Evolutionary conservation across 2,888 invertebrate genomes (phyloP), one percentile per base, ranked within the genome.

Genomic region (Hyppa rectilinea): DNA sequence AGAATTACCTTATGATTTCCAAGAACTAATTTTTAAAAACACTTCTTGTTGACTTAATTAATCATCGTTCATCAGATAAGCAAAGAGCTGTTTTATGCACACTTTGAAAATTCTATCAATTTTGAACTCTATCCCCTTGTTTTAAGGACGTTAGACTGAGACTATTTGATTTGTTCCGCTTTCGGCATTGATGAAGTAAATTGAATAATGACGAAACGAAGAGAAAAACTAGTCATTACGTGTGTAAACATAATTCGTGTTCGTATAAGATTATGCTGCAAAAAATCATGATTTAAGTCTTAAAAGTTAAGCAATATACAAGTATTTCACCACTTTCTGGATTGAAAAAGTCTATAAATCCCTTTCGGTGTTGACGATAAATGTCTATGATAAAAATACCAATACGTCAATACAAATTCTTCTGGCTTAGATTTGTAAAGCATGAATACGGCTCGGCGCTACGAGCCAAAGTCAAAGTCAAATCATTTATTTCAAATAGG

Each of bases 1-100:
- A 47, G 45, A 58, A 78, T 61, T 20, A 61, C 50, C 31, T 61
- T 61, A 77, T 68, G 60, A 38, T n/a, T 50, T 56, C 47, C 12
- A 43, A 40, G 71, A 56, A 77, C 38, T n/a, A 69, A 56, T 56
- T 63, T 56, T 50, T 65, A 56, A 65, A 61, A 78, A 78, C 73
- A 71, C 71, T 69, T 77, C 45, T 71, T 59, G 65, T 60, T 82
- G 83, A 85, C 81, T 80, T 75, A 72, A 81, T 83, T 78, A 75
- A 73, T 80, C n/a, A 71, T 45, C 69, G 14, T 45, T 56, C 71
- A 63, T 55, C 71, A 59, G 65, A 73, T 80, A 71, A 50, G 67
- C 34, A 49, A 66, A 47, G 17, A 53, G 38, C 34, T 34, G 66
- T 66, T 75, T 75, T 66, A 38, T 40, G 38, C 65, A 55, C 9